Evolutionary conservation across 2,797 vertebrate genomes (phyloP), one percentile per base, ranked within the genome.

Genomic region (Tapirus indicus): DNA sequence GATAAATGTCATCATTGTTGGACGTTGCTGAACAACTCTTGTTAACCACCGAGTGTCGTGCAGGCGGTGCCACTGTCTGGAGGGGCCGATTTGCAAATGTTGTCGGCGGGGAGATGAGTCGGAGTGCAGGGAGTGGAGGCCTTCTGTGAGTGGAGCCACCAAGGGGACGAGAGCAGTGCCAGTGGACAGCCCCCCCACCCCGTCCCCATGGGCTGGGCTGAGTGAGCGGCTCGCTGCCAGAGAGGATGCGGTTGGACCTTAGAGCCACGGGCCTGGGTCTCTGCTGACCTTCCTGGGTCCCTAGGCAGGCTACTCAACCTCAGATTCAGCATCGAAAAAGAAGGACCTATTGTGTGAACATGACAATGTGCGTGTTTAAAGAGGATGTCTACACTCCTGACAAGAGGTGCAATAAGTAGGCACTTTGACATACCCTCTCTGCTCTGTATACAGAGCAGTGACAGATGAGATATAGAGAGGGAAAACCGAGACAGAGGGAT

Each of bases 401-500:
- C 6, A 8, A 18, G 29, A 13, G 0, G 11, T 7, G 47, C 29
- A 10, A 1, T 2, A 3, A 18, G 16, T 1, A 54, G 86, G 56
- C 71, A 3, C 20, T 2, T 6, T 1, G 66, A 41, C 2, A 0
- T 0, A 3, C 32, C 32, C 27, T 6, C 11, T 8, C 41, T 29
- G 78, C 90, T 12, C 54, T 7, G 8, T 1, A 17, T 5, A 41
- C 58, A 2, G 7, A n/a, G 29, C 14, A n/a, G 88, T 9, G 1
- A n/a, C 1, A 10, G 38, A 2, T 2, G 16, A 35, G 41, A 49
- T 0, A 2, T 3, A 7, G 0, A 14, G 13, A 32, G 14, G 17
- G 16, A 21, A 3, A 13, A 6, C 71, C 82, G 23, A 11, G 18
- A 9, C 27, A 25, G n/a, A 5, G 11, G 8, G 13, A 41, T 5